Base-by-base conservation (phyloP, 2,797 vertebrate species). In the Masticophis lateralis region DNA sequence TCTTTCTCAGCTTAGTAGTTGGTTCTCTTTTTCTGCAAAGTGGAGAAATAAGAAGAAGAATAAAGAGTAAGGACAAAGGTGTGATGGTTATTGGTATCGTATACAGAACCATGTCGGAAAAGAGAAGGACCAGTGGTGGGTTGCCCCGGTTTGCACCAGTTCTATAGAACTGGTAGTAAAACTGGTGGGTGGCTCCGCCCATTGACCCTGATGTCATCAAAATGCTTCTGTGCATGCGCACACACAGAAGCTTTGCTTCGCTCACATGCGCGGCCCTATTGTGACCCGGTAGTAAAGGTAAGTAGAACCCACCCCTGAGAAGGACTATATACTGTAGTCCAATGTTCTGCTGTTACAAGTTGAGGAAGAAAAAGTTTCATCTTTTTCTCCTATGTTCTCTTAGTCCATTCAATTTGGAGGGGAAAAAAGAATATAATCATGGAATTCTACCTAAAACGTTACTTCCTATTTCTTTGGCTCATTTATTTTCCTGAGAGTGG, bases 401-500 rank as follows among this genome's bases (percentile, higher is more conserved):
- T 20, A 47, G 32, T 27, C 60, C 55, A 53, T 53, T 91, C 27
- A 51, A 43, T 22, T 83, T 79, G 22, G 4, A 53, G 25, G 51
- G 16, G 2, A 25, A 51, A 88, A 74, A 37, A 16, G 25, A 55
- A 56, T 51, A 27, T 83, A 86, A 61, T 61, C 20, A 53, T 88
- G 32, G 22, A 11, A 66, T 51, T 37, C 22, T 32, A 69, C 32
- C 32, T 18, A 57, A 32, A 37, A 32, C 16, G 25, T 37, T 28
- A 14, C 2, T 43, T 53, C 25, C 57, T 16, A 88, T 51, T 69
- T 22, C 66, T 74, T 6, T 9, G 90, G 8, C 10, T n/a, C 0
- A 2, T 28, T 0, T 22, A 88, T 14, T 0, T 37, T 93, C 91
- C n/a, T 90, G 63, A 47, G 0, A 89, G 12, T 22, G 10, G 5